These are phyloP conservation scores for Gopherus flavomarginatus DNA, from an alignment of 2,113 vertebrate genomes.

Conservation along the genomic window DNA sequence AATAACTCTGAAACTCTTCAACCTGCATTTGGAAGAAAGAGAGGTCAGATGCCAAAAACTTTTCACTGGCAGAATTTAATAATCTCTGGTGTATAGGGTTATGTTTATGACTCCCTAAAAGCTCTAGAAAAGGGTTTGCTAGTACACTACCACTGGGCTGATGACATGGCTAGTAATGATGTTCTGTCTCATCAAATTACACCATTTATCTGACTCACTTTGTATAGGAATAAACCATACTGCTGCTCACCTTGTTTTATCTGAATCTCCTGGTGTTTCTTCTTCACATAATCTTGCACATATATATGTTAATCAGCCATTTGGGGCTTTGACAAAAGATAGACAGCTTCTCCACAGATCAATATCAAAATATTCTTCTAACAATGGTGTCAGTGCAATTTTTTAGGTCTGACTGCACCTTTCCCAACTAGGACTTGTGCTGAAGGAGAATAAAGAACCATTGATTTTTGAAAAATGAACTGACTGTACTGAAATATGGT, in stretches of 20 bases:
- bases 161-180: not conserved
- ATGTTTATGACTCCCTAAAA: slow-evolving; percentile 18
- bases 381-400: not conserved
- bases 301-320: not conserved
- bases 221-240: not conserved
- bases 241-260: not conserved
- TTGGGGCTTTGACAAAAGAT: not conserved
- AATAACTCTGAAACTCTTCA: slow-evolving; percentile 27
- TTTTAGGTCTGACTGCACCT: not conserved
- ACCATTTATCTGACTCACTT: not conserved
- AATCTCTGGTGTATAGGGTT: slow-evolving; percentile 1
- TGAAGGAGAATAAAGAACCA: not conserved
- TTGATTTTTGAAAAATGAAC: not conserved
- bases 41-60: slow-evolving; percentile 35
- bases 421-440: not conserved
- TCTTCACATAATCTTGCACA: not conserved
- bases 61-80: slow-evolving; percentile 25
- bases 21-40: slow-evolving; percentile 3
- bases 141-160: not conserved
- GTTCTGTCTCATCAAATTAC: slow-evolving; percentile 8
- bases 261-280: not conserved
- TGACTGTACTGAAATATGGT: not conserved
- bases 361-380: not conserved
- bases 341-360: not conserved
- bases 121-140: not conserved